A percentile compares a stretch with the other conserved stretches of the same genome.
These are phyloP conservation scores for Patiria pectinifera DNA, from an alignment of 53 echinoderm and acorn worm genomes.

Conservation along the genomic window DNA sequence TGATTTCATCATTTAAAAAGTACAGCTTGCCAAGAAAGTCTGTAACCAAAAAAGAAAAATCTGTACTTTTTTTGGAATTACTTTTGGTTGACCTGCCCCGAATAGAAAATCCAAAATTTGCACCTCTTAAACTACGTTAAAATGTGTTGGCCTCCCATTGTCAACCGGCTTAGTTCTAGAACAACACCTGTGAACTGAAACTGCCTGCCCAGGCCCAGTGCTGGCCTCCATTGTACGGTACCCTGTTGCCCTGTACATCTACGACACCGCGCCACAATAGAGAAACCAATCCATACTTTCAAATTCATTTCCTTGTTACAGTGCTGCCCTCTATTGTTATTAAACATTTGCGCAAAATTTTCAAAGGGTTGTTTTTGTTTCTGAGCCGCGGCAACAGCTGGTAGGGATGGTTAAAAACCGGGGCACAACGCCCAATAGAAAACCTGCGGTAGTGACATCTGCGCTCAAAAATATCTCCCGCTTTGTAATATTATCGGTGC, in stretches of 20 bases:
- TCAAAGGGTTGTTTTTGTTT: slow-evolving; percentile 17
- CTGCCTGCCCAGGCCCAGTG: neutral
- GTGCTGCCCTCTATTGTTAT: slow-evolving; percentile 29
- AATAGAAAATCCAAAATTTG: neutral
- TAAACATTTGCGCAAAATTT: slow-evolving; percentile 12
- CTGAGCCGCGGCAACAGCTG: slow-evolving; percentile 24
- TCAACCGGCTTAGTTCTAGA: slow-evolving; percentile 4
- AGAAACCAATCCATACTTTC: slow-evolving; percentile 25
- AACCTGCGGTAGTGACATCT: slow-evolving; percentile 27
- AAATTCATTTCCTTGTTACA: slow-evolving; percentile 56
- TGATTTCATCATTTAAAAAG: too few species aligned
- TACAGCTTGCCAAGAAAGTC: too few species aligned
- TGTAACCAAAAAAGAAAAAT: too few species aligned
- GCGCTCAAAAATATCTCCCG: slow-evolving; percentile 38
- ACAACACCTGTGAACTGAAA: slow-evolving; percentile 14
- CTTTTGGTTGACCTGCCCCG: neutral
- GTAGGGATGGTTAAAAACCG: neutral
- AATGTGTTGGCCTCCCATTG: neutral
- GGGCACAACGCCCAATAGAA: neutral
- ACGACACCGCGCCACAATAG: slow-evolving; percentile 40
- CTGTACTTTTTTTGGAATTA: too few species aligned
- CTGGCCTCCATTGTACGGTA: neutral
- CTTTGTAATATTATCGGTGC: slow-evolving; percentile 31
- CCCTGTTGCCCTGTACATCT: neutral
- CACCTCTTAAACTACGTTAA: neutral